Conservation (phyloP, 2,113 vertebrate genomes). For the Leuciscus idus region DNA sequence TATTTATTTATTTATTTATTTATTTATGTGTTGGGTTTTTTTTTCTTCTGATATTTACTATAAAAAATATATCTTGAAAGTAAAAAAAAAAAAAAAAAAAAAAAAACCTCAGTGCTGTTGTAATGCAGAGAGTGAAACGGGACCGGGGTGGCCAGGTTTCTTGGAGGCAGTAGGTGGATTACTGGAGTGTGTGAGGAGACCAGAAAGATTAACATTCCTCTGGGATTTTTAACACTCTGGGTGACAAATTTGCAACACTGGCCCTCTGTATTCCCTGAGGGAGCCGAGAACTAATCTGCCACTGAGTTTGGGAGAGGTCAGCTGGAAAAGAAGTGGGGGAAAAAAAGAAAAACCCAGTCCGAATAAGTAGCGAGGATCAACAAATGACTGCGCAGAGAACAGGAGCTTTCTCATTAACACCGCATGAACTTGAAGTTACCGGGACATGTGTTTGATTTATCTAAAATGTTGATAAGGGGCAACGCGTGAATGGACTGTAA, state of each 20-base stretch:
- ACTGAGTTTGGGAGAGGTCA: constrained; percentile 72
- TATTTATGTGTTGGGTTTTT: too few relatives aligned
- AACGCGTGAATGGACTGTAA: constrained; percentile 23
- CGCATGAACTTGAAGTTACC: background rate
- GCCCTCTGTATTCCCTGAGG: constrained; percentile 70
- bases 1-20: too few relatives aligned
- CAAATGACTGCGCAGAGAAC: constrained; percentile 20
- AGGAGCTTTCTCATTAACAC: constrained; percentile 26
- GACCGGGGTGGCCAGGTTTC: constrained; percentile 11
- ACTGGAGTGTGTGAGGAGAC: constrained; percentile 53
- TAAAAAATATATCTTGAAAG: too few relatives aligned
- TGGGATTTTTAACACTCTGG: constrained; percentile 84
- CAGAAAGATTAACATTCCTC: constrained; percentile 84
- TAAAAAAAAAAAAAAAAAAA: too few relatives aligned
- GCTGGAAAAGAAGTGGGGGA: constrained; percentile 70
- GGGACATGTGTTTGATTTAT: constrained; percentile 28
- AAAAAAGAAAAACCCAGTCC: constrained; percentile 49
- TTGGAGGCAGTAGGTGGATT: constrained; percentile 63
- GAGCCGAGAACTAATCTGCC: constrained; percentile 68
- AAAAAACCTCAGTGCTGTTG: background rate
- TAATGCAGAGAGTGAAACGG: constrained; percentile 30
- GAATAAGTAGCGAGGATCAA: constrained; percentile 60
- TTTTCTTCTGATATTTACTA: too few relatives aligned
- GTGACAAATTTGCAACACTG: constrained; percentile 81
- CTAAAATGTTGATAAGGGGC: constrained; percentile 15